A percentile compares a stretch with the other conserved stretches of the same genome.
phyloP scores from a whole-genome alignment of 2,113 vertebrate species.

The Thunnus thynnus region DNA sequence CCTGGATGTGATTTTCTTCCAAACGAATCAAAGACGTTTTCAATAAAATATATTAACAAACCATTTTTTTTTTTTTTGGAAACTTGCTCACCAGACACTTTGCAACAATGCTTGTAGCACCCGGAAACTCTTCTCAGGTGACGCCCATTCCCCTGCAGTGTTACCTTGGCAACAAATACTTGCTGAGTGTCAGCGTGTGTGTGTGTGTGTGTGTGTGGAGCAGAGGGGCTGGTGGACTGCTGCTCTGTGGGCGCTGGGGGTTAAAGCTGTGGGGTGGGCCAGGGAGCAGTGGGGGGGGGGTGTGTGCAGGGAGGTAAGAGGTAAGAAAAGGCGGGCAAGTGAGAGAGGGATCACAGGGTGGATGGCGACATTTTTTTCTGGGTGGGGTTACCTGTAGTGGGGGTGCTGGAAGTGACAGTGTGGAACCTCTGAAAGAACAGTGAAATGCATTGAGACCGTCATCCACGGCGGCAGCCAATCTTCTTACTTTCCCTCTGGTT shows the following conservation, averaged over 20 bases:
- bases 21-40: constrained; percentile 36
- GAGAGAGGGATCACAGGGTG: constrained; percentile 66
- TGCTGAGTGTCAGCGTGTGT: constrained; percentile 28
- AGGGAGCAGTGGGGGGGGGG: constrained; percentile 24
- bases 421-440: constrained; percentile 87
- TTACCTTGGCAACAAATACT: constrained; percentile 72
- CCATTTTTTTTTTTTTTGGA: neutral
- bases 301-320: constrained; percentile 48
- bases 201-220: constrained; percentile 26
- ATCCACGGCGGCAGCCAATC: constrained; percentile 61
- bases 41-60: neutral
- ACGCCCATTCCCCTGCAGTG: constrained; percentile 64
- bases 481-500: constrained; percentile 11
- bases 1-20: constrained; percentile 42
- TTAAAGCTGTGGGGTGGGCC: constrained; percentile 58
- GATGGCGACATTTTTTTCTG: constrained; percentile 59
- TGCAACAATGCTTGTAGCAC: neutral
- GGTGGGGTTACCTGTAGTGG: constrained; percentile 86
- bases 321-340: constrained; percentile 53
- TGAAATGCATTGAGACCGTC: constrained; percentile 83
- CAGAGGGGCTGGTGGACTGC: constrained; percentile 25
- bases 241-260: constrained; percentile 48
- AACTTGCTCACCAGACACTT: constrained; percentile 14
- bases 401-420: constrained; percentile 87
- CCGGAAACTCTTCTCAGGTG: constrained; percentile 51